Conservation (phyloP, 2,113 vertebrate species). For the Toxostoma redivivum region DNA sequence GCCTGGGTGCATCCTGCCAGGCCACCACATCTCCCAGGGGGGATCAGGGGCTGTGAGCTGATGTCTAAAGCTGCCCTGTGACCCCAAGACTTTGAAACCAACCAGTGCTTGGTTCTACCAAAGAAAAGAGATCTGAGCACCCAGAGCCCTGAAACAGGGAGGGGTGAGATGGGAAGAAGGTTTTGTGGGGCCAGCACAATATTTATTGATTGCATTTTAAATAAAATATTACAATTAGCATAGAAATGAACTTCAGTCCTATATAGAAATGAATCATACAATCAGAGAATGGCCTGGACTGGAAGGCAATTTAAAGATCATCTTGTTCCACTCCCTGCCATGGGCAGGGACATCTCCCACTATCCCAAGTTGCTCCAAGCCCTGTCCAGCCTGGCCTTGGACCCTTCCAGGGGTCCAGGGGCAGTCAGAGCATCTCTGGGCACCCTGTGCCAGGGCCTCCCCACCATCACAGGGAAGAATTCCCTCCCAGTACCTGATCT, state of each 20-base stretch:
- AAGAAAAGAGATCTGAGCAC: not conserved
- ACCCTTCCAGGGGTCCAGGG: not conserved
- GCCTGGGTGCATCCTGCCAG: not conserved
- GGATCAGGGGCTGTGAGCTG: rapidly evolving
- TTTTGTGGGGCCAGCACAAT: rapidly evolving
- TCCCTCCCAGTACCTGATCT: not conserved
- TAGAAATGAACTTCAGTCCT: not conserved
- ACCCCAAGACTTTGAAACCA: rapidly evolving
- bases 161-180: no score
- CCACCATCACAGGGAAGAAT: rapidly evolving
- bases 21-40: not conserved
- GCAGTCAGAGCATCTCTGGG: not conserved
- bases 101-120: not conserved
- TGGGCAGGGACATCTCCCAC: not conserved
- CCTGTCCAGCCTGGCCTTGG: rapidly evolving
- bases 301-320: not conserved
- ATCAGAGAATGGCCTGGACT: not conserved
- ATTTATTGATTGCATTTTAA: not conserved
- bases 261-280: not conserved
- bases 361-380: rapidly evolving
- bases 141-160: not conserved
- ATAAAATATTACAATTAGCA: not conserved
- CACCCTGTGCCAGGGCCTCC: not conserved
- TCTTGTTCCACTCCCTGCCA: rapidly evolving
- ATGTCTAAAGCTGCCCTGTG: not conserved